phyloP scores from a whole-genome alignment of 2,113 vertebrate species.

The Aplodontia rufa region DNA sequence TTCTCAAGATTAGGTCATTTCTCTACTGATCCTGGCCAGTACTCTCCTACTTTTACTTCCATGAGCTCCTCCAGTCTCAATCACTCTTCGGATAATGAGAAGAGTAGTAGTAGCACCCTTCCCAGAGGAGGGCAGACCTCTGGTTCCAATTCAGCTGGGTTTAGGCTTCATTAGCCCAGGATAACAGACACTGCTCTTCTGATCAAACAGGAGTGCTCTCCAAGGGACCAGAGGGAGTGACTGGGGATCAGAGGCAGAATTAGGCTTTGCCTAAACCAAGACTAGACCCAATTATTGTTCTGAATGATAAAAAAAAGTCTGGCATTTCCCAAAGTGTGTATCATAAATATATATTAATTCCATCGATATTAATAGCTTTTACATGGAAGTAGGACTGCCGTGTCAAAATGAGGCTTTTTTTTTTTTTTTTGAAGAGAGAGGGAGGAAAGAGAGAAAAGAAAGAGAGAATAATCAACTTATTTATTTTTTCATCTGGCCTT shows the following conservation, averaged over 20 bases:
- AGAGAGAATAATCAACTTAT: too few relatives aligned
- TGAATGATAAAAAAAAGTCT: conserved; percentile 24
- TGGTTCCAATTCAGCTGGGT: conserved; percentile 18
- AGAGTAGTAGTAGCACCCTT: not conserved
- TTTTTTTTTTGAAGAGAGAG: too few relatives aligned
- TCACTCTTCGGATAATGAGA: not conserved
- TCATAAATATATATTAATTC: conserved; percentile 47
- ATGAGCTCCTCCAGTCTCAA: not conserved
- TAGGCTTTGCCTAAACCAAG: conserved; percentile 25
- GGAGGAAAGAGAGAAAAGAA: too few relatives aligned
- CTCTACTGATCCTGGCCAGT: not conserved
- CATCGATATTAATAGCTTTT: conserved; percentile 52
- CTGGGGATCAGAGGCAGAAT: conserved; percentile 34
- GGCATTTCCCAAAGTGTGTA: conserved; percentile 45
- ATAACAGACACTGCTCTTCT: not conserved
- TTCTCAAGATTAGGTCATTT: not conserved
- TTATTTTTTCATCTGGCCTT: too few relatives aligned
- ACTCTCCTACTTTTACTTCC: not conserved
- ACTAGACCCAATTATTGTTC: conserved; percentile 56
- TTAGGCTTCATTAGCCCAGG: not conserved
- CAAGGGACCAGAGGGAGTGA: not conserved
- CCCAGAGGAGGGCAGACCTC: not conserved
- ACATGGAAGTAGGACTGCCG: conserved; percentile 38
- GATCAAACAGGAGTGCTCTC: not conserved
- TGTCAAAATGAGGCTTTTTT: conserved; percentile 44